These are phyloP conservation scores for Phoxinus phoxinus DNA, from an alignment of 2,113 vertebrate species.

Conservation along the genomic window DNA sequence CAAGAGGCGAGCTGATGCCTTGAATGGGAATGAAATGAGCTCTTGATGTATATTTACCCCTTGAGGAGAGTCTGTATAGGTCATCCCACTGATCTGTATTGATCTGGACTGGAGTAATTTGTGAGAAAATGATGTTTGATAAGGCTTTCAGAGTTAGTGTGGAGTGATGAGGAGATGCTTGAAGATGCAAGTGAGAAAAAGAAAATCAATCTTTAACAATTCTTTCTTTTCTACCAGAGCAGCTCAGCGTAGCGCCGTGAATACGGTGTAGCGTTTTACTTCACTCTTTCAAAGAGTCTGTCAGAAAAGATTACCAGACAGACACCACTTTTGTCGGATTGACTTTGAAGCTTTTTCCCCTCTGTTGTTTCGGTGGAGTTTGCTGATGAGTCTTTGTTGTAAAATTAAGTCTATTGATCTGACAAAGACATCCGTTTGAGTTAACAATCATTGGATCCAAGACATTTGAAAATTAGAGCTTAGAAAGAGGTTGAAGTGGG, in stretches of 20 bases:
- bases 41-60: constrained; percentile 55
- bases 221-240: constrained; percentile 19
- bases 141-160: constrained; percentile 33
- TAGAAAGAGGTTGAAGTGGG: background rate
- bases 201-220: constrained; percentile 55
- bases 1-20: background rate
- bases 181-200: constrained; percentile 25
- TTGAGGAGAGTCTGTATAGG: constrained; percentile 40
- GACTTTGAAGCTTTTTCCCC: constrained; percentile 35
- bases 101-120: constrained; percentile 57
- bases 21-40: constrained; percentile 51
- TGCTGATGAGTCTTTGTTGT: constrained; percentile 14
- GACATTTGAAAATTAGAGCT: background rate
- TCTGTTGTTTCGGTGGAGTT: background rate
- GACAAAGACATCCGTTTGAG: background rate
- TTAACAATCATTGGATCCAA: constrained; percentile 10
- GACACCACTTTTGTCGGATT: constrained; percentile 16
- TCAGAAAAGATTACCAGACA: constrained; percentile 31
- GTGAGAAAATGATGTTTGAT: constrained; percentile 56
- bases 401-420: constrained; percentile 28
- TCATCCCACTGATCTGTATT: constrained; percentile 52
- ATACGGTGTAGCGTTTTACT: constrained; percentile 40
- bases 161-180: constrained; percentile 24
- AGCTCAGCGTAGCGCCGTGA: constrained; percentile 14
- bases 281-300: constrained; percentile 33